Percentiles rank a stretch among this genome's conserved stretches.
phyloP scores from a whole-genome alignment of 2,113 vertebrate genomes.

The Dolichotis patagonum region DNA sequence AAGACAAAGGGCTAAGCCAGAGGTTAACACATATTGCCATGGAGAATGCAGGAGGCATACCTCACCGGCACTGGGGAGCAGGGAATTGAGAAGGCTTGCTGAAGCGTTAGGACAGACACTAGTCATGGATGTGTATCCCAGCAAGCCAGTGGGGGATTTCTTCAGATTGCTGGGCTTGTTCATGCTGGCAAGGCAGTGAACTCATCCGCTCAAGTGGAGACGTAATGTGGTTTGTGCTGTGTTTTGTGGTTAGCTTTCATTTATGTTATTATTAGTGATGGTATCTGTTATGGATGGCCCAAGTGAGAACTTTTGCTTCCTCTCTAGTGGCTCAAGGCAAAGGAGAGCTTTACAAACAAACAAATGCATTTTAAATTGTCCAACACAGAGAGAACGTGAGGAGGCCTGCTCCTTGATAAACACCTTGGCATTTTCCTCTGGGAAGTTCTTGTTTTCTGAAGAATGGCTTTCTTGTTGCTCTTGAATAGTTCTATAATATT shows the following conservation, averaged over 20 bases:
- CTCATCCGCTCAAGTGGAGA: background rate
- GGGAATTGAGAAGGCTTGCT: background rate
- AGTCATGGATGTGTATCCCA: background rate
- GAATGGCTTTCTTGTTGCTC: slow-evolving; percentile 56
- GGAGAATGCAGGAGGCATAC: background rate
- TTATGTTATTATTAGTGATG: slow-evolving; percentile 57
- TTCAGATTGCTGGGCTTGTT: background rate
- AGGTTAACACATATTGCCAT: background rate
- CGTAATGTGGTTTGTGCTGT: slow-evolving; percentile 11
- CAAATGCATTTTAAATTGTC: slow-evolving; percentile 31
- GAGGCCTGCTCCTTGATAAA: slow-evolving; percentile 11
- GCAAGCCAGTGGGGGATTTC: background rate
- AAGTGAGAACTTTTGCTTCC: background rate
- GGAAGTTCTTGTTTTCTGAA: slow-evolving; percentile 63
- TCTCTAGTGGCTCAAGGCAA: slow-evolving; percentile 31
- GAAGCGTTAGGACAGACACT: background rate
- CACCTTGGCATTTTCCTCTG: slow-evolving; percentile 48
- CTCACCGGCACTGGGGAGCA: background rate
- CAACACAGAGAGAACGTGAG: background rate
- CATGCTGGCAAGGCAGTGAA: slow-evolving; percentile 44
- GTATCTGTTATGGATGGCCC: slow-evolving; percentile 14
- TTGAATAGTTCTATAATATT: background rate
- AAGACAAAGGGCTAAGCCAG: background rate
- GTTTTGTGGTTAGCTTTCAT: slow-evolving; percentile 47
- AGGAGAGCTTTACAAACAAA: slow-evolving; percentile 55